Evolutionary conservation across 2,888 invertebrate species (phyloP).

Genomic region (Penaeus monodon): DNA sequence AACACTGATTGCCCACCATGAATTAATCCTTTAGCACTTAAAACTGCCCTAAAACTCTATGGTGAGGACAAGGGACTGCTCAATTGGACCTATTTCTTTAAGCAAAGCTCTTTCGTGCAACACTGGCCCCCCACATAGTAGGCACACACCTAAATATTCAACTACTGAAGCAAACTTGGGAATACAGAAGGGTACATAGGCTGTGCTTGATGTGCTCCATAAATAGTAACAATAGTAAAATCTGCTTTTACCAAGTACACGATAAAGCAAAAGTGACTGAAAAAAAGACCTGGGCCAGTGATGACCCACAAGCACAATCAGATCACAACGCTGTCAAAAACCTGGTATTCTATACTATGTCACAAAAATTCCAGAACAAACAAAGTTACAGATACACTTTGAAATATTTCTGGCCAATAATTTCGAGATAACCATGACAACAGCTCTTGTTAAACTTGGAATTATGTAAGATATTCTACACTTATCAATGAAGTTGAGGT

Average conservation of each 20-base stretch:
- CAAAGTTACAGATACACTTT: background rate
- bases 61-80: too few species aligned
- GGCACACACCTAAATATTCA: background rate
- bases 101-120: slow-evolving; percentile 13
- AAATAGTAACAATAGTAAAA: background rate
- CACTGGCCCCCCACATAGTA: background rate
- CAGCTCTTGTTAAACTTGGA: too few species aligned
- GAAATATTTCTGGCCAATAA: background rate
- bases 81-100: too few species aligned
- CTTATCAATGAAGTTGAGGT: slow-evolving; percentile 10
- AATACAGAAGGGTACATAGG: too few species aligned
- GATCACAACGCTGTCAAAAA: slow-evolving; percentile 2
- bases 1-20: too few species aligned
- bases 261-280: too few species aligned
- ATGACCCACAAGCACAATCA: slow-evolving; percentile 10
- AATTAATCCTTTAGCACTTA: too few species aligned
- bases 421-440: too few species aligned
- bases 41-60: too few species aligned
- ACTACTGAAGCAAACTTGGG: background rate
- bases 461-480: background rate
- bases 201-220: too few species aligned
- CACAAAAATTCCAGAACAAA: slow-evolving; percentile 12
- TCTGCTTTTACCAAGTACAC: too few species aligned
- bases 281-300: background rate
- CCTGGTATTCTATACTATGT: background rate